phyloP scores from a whole-genome alignment of 92 coral and sea anemone species.

The Porites evermanni region DNA sequence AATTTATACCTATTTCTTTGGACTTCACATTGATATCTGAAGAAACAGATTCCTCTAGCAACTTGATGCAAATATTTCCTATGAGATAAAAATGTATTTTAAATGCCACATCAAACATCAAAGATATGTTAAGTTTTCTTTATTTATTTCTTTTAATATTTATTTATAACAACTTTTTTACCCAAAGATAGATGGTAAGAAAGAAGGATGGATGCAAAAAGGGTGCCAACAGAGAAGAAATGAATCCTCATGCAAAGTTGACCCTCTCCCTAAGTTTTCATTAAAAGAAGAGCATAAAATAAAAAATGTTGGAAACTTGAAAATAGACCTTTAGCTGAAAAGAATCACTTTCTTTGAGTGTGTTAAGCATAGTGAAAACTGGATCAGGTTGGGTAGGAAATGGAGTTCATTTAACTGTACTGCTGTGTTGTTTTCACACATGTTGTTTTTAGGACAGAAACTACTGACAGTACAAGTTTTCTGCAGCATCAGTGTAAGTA shows the following conservation, averaged over 20 bases:
- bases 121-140: neutral
- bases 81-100: neutral
- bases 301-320: neutral
- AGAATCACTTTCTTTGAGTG: neutral
- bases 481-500: too few species aligned
- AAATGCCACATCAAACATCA: neutral
- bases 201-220: too few species aligned
- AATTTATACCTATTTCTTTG: conserved; percentile 28
- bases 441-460: too few species aligned
- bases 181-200: too few species aligned
- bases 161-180: too few species aligned
- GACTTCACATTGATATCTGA: conserved; percentile 48
- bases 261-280: neutral
- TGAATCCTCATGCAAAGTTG: too few species aligned
- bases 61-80: conserved; percentile 48
- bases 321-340: neutral
- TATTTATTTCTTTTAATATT: too few species aligned
- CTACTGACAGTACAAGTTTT: too few species aligned
- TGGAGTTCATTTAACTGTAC: neutral
- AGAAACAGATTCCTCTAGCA: conserved; percentile 30
- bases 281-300: neutral
- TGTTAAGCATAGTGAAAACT: neutral
- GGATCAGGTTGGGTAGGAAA: too few species aligned
- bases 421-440: neutral
- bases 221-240: too few species aligned